phyloP scores from a whole-genome alignment of 1,140 invertebrate species.

The Patella vulgata region DNA sequence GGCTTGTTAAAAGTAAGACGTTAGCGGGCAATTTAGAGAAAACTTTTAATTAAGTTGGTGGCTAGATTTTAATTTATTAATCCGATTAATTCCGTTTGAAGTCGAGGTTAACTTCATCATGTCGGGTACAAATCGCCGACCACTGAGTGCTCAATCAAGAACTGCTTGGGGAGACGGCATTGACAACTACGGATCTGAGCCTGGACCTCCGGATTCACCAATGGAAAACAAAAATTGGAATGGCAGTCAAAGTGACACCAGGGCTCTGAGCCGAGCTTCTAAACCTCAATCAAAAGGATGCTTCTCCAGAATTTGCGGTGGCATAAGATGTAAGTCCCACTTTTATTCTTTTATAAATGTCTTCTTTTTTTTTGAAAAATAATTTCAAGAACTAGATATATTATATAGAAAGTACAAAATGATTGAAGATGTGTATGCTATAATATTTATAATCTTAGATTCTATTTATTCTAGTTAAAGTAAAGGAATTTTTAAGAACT shows the following conservation, averaged over 20 bases:
- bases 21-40: too few species aligned
- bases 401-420: too few species aligned
- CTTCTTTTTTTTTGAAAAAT: neutral
- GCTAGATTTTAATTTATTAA: too few species aligned
- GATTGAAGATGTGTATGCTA: neutral
- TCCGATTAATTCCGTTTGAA: too few species aligned
- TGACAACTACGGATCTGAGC: conserved; percentile 34
- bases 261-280: neutral
- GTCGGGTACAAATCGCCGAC: conserved; percentile 15
- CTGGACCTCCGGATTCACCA: conserved; percentile 38
- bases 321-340: conserved; percentile 58
- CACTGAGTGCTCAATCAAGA: conserved; percentile 53
- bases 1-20: too few species aligned
- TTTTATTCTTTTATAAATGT: conserved; percentile 1
- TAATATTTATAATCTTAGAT: neutral
- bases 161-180: conserved; percentile 50
- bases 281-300: conserved; percentile 18
- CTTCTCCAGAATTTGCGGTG: conserved; percentile 40
- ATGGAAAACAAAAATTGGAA: conserved; percentile 40
- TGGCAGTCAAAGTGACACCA: conserved; percentile 23
- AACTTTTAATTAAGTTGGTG: too few species aligned
- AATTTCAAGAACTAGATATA: too few species aligned
- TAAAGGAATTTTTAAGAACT: neutral
- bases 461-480: neutral
- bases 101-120: too few species aligned